Conservation (phyloP, 2,888 invertebrate genomes). For the Drosophila meridionalis region DNA sequence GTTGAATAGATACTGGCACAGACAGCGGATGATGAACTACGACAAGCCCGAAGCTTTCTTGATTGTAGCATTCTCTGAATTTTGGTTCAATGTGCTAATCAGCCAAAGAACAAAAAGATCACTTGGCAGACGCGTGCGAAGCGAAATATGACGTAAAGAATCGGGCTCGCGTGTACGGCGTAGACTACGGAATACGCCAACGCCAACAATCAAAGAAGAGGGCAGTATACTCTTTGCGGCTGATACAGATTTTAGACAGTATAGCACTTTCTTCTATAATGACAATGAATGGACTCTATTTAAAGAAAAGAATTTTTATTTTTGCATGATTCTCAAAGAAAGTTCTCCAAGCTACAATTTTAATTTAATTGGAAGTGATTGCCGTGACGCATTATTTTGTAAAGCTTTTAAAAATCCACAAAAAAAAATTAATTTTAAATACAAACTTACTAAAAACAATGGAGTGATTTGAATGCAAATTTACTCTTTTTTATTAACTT, state of each 20-base stretch:
- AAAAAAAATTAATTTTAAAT: background rate
- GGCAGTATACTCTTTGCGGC: slow-evolving; percentile 27
- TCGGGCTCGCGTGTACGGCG: slow-evolving; percentile 56
- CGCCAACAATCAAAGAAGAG: slow-evolving; percentile 18
- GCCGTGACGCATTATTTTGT: background rate
- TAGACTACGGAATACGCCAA: slow-evolving; percentile 29
- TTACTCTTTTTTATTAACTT: background rate
- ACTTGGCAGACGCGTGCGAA: slow-evolving; percentile 73
- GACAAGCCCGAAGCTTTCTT: slow-evolving; percentile 11
- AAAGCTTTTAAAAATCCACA: too few species aligned
- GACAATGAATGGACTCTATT: background rate
- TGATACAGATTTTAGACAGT: slow-evolving; percentile 3
- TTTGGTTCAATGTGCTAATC: slow-evolving; percentile 69
- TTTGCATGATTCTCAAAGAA: background rate
- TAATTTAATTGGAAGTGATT: too few species aligned
- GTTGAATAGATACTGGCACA: slow-evolving; percentile 17
- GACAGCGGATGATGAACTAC: slow-evolving; percentile 39
- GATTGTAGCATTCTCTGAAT: slow-evolving; percentile 28
- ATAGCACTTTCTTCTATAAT: background rate
- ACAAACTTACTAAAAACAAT: background rate
- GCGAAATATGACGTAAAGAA: slow-evolving; percentile 66
- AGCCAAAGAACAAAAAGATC: slow-evolving; percentile 62
- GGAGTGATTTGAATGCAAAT: background rate
- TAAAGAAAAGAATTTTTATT: background rate
- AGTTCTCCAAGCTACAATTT: background rate